Conservation (phyloP, 2,888 invertebrate genomes). For the Dynastes hyllus region DNA sequence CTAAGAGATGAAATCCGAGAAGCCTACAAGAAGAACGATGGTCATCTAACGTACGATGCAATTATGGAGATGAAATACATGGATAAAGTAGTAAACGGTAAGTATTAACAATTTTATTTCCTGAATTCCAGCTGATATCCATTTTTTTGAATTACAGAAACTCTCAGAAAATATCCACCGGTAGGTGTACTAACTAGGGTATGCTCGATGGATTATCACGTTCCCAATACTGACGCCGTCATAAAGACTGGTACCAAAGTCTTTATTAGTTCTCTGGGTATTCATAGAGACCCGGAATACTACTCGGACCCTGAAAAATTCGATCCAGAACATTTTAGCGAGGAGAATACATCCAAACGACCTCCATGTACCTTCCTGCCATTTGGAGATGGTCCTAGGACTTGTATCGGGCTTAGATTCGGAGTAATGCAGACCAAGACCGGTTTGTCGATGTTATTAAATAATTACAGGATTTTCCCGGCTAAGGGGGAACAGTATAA, state of each 20-base stretch:
- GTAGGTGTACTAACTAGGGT: conserved; percentile 1
- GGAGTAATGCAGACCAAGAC: conserved; percentile 26
- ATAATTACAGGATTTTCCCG: conserved; percentile 8
- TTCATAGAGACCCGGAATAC: conserved; percentile 26
- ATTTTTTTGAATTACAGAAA: background rate
- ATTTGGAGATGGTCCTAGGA: conserved; percentile 27
- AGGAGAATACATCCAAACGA: conserved; percentile 10
- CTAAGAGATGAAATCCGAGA: conserved; percentile 6
- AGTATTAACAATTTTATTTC: background rate
- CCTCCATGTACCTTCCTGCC: conserved; percentile 5
- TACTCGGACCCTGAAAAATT: conserved; percentile 16
- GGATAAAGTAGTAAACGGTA: conserved; percentile 33
- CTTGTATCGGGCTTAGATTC: conserved; percentile 26
- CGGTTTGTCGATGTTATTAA: conserved; percentile 22
- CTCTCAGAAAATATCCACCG: conserved; percentile 25
- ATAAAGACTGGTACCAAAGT: conserved; percentile 12
- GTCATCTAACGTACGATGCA: conserved; percentile 10
- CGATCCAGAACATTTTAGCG: conserved; percentile 24
- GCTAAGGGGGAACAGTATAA: background rate
- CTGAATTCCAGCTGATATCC: background rate
- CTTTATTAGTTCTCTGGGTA: conserved; percentile 12
- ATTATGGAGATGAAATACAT: conserved; percentile 28
- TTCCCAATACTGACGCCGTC: background rate
- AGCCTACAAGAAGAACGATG: background rate
- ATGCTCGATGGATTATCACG: conserved; percentile 4